Percentiles rank a stretch among this genome's conserved stretches.
These are phyloP conservation scores for Rambutsinella grinnellia DNA, from an alignment of 2,888 invertebrate species.

Conservation along the genomic window DNA sequence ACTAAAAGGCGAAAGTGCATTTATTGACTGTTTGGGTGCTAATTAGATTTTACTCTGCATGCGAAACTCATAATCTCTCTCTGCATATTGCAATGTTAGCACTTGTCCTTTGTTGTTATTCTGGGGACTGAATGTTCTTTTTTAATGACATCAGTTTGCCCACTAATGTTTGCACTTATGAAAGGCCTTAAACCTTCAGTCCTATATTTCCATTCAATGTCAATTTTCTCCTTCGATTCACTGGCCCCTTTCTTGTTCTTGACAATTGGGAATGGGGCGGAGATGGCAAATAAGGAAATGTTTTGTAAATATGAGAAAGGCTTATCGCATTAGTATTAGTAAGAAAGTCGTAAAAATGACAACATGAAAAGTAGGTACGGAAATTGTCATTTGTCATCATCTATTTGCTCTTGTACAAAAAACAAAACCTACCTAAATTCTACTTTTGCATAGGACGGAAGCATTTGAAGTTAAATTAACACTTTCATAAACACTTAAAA, in stretches of 20 bases:
- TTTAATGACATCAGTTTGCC: neutral
- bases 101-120: neutral
- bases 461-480: no score
- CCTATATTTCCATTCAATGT: neutral
- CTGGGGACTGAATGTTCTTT: no score
- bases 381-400: no score
- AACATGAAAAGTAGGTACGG: no score
- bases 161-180: neutral
- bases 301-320: slow-evolving; percentile 38
- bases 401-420: no score
- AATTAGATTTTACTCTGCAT: slow-evolving; percentile 53
- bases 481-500: no score
- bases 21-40: slow-evolving; percentile 57
- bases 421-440: no score
- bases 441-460: no score
- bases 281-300: slow-evolving; percentile 49
- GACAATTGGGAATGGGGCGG: neutral
- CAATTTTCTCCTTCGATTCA: neutral
- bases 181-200: neutral
- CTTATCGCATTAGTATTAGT: no score
- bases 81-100: no score
- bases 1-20: slow-evolving; percentile 47
- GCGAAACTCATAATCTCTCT: slow-evolving; percentile 28
- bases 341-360: no score
- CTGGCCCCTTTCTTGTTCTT: neutral